phyloP scores from a whole-genome alignment of 2,113 vertebrate species.

The Chitala chitala region DNA sequence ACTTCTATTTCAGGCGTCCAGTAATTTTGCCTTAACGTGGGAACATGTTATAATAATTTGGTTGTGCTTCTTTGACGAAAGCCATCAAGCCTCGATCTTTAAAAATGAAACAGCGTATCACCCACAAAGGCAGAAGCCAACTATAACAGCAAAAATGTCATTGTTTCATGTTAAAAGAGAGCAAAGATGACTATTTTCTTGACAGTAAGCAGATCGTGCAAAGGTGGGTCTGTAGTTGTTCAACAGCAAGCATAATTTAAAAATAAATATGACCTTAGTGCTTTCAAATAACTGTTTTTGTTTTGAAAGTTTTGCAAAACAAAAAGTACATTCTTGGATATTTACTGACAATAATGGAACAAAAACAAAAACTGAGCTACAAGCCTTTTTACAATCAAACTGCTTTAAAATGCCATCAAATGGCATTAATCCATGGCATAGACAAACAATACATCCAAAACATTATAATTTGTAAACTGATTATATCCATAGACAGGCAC shows the following conservation, averaged over 20 bases:
- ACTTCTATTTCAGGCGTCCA: neutral
- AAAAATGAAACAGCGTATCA: neutral
- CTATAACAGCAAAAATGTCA: neutral
- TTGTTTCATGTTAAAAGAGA: constrained; percentile 24
- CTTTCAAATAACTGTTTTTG: neutral
- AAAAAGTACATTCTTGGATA: too few relatives aligned
- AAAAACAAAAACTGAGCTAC: too few relatives aligned
- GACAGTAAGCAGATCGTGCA: constrained; percentile 39
- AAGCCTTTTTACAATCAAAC: neutral
- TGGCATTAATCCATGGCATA: neutral
- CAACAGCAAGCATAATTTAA: neutral
- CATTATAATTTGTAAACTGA: too few relatives aligned
- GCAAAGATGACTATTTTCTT: constrained; percentile 12
- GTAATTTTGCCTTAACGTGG: neutral
- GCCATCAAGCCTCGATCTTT: neutral
- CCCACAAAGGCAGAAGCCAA: neutral
- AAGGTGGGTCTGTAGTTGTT: constrained; percentile 14
- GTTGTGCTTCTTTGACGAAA: neutral
- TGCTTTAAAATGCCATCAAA: neutral
- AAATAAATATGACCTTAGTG: constrained; percentile 13
- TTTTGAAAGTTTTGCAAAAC: too few relatives aligned
- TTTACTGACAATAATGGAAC: too few relatives aligned
- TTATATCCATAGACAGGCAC: too few relatives aligned
- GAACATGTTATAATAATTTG: constrained; percentile 4
- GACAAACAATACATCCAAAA: neutral